Evolutionary conservation across 2,888 invertebrate genomes (phyloP), one percentile per base, ranked within the genome.

Genomic region (Antheraea assamensis): DNA sequence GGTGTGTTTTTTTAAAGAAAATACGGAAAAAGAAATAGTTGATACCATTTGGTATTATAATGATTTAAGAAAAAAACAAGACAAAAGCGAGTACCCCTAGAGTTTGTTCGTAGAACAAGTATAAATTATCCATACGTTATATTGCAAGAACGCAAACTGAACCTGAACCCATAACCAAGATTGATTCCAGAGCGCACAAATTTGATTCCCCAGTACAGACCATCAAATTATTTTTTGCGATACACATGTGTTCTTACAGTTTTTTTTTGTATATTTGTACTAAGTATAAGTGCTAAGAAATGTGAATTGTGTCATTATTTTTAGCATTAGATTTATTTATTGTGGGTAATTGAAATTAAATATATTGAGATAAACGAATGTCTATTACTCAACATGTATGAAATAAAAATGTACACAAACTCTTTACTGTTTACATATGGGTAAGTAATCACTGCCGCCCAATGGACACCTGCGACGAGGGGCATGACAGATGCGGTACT

Each of bases 221-320:
- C 72, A 74, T 74, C 74, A 74, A 74, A 74, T 74, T 74, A 74
- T 72, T 72, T 72, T 72, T 49, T 66, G 72, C 72, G 61, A 74
- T 74, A 70, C 64, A 66, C 64, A 74, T 52, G 71, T 72, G 71
- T 72, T 55, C 61, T 68, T n/a, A 27, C 61, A 2, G 1, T 30
- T 4, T 27, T 64, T 55, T 74, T 61, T 2, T n/a, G n/a, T 52
- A 49, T 71, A 64, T 73, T 72, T 61, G 58, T 74, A 49, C 72
- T 72, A 42, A 42, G 42, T 42, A n/a, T 49, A 27, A 1, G 27
- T 71, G 52, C 74, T 66, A 71, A 74, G 42, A 74, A 74, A 68
- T 71, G 66, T 74, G 52, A 70, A 74, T 72, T 68, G 52, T 42
- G 21, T n/a, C 49, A 47, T 31, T 55, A 24, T 70, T 35, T 52